Conservation (phyloP, 2,113 vertebrate species). For the Aegypius monachus region DNA sequence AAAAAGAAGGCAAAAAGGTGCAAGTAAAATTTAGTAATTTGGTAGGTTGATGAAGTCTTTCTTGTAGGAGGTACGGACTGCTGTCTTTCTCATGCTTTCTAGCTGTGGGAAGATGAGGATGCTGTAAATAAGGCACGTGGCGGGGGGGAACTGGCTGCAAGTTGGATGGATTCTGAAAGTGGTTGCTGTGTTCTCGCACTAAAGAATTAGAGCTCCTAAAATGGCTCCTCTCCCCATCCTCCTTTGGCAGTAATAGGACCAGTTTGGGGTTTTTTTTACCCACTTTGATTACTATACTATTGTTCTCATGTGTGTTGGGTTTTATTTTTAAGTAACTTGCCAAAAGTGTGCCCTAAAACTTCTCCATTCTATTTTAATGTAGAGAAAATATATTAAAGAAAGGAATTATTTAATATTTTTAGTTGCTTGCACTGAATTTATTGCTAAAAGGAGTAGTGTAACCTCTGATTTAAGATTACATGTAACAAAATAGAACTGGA, state of each 20-base stretch:
- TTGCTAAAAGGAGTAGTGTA: neutral
- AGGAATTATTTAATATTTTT: neutral
- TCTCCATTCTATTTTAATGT: neutral
- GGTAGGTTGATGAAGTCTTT: neutral
- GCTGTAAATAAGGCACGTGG: neutral
- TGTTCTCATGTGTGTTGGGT: neutral
- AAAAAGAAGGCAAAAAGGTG: neutral
- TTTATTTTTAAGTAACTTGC: neutral
- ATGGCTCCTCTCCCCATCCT: neutral
- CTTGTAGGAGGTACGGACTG: neutral
- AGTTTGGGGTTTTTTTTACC: neutral
- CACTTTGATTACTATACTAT: neutral
- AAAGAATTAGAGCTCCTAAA: neutral
- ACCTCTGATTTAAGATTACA: neutral
- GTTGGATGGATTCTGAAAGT: neutral
- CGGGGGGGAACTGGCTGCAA: neutral
- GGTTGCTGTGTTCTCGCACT: neutral
- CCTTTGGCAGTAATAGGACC: neutral
- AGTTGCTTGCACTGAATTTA: neutral
- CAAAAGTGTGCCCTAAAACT: neutral
- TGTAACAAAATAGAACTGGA: neutral
- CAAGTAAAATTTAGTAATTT: neutral
- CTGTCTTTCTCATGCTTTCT: neutral
- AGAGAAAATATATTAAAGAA: neutral
- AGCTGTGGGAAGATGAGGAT: neutral